phyloP scores from a whole-genome alignment of 2,888 invertebrate species.

The Catocala sponsa region DNA sequence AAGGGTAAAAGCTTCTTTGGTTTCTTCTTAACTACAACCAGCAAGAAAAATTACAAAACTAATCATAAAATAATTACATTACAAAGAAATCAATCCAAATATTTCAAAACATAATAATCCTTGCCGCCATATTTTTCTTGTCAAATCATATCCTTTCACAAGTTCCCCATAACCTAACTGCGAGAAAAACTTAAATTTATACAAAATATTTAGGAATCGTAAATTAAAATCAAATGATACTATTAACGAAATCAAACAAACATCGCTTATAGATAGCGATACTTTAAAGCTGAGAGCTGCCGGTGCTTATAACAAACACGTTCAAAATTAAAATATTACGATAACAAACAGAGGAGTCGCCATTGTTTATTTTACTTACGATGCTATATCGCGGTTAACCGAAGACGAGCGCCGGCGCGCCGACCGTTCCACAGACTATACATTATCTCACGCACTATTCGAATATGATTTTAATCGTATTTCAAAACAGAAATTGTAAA shows the following conservation, averaged over 20 bases:
- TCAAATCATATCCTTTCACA: not conserved
- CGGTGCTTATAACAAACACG: slow-evolving; percentile 69
- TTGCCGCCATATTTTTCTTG: too few species aligned
- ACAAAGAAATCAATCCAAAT: too few species aligned
- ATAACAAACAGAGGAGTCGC: slow-evolving; percentile 75
- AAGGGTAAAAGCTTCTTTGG: too few species aligned
- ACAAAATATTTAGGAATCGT: slow-evolving; percentile 13
- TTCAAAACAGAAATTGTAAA: slow-evolving; percentile 32
- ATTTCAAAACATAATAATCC: too few species aligned
- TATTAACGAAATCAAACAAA: slow-evolving; percentile 50
- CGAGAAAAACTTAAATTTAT: not conserved
- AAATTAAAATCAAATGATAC: slow-evolving; percentile 41
- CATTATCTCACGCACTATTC: slow-evolving; percentile 50
- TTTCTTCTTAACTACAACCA: too few species aligned
- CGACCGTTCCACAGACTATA: slow-evolving; percentile 27
- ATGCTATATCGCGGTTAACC: slow-evolving; percentile 69
- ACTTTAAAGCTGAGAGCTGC: slow-evolving; percentile 71
- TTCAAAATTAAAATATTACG: slow-evolving; percentile 80
- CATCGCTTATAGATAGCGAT: slow-evolving; percentile 49
- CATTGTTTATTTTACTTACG: slow-evolving; percentile 68
- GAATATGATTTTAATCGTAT: slow-evolving; percentile 49
- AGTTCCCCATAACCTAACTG: not conserved
- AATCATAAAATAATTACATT: too few species aligned
- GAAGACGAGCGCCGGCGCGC: slow-evolving; percentile 63
- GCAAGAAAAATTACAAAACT: too few species aligned